A percentile compares a stretch with the other conserved stretches of the same genome.
Conservation (phyloP, 2,113 vertebrate genomes). For the Casuarius casuarius region DNA sequence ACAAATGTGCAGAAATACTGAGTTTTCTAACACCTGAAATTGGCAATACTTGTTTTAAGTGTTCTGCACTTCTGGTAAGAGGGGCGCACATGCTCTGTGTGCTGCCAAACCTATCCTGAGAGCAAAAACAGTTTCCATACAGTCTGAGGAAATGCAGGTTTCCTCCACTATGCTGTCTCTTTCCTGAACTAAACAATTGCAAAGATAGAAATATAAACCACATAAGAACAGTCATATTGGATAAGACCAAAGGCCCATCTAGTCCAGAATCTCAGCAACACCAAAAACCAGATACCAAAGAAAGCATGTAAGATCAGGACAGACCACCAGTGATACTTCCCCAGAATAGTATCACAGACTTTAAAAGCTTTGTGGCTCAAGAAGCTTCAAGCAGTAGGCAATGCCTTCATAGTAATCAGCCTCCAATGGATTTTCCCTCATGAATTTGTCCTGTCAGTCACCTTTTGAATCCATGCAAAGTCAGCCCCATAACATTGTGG, state of each 20-base stretch:
- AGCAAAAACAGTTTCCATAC: not conserved
- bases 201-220: not conserved
- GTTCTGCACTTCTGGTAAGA: not conserved
- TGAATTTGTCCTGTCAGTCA: fast-evolving
- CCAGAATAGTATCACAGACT: not conserved
- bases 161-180: not conserved
- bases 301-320: not conserved
- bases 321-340: not conserved
- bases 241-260: not conserved
- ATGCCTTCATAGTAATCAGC: not conserved
- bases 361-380: not conserved
- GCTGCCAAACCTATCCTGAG: fast-evolving
- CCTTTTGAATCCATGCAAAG: not conserved
- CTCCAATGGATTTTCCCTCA: not conserved
- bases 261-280: not conserved
- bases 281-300: not conserved
- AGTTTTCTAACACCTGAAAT: not conserved
- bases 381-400: not conserved
- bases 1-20: not conserved
- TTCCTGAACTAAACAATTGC: not conserved
- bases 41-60: not conserved
- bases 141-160: not conserved
- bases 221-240: not conserved
- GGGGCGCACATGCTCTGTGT: not conserved
- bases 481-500: not conserved